Evolutionary conservation across 2,888 invertebrate genomes (phyloP), one percentile per base, ranked within the genome.

Genomic region (Chalcis sispes): DNA sequence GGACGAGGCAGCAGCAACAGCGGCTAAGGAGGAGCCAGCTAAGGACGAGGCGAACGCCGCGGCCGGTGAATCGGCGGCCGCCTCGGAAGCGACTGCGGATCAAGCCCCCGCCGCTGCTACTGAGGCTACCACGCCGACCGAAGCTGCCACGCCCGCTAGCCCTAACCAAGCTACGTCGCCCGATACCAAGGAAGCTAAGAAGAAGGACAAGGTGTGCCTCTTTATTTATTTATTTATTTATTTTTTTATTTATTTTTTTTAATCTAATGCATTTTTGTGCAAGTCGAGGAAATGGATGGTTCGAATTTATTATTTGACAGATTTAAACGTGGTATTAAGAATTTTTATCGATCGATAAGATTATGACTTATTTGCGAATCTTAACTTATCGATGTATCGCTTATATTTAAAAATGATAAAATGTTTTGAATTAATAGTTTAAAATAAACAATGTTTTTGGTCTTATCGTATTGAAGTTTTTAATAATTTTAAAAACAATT

Each of bases 131-230:
- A 87, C 88, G 80, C 87, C 88, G 70, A 87, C 86, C 78, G 88
- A 87, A 77, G 83, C 79, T 36, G 83, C 83, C 79, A 83, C 86
- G 29, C 59, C 72, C 1, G 67, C 72, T 62, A 72, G 46, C 40
- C 58, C 66, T 52, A 67, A 67, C 69, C 78, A 83, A 75, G 84
- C 83, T 77, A 84, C 85, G 50, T 85, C 88, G 54, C 88, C 88
- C 73, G 87, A 88, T n/a, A 86, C 81, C 80, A 88, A 87, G 83
- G 88, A 87, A 80, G 79, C 84, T 72, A 88, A 88, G 84, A 88
- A 88, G 82, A 88, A 88, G 82, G 88, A 87, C 23, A 88, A 88
- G 74, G 74, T 77, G 25, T 40, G 73, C 56, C 10, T 58, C 18
- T 2, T 32, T 1, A n/a, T 20, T 20, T 20, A 20, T n/a, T n/a